Percentiles rank a stretch among this genome's conserved stretches.
Evolutionary conservation across 2,113 vertebrate genomes (phyloP).

Genomic region (Rhea pennata): DNA sequence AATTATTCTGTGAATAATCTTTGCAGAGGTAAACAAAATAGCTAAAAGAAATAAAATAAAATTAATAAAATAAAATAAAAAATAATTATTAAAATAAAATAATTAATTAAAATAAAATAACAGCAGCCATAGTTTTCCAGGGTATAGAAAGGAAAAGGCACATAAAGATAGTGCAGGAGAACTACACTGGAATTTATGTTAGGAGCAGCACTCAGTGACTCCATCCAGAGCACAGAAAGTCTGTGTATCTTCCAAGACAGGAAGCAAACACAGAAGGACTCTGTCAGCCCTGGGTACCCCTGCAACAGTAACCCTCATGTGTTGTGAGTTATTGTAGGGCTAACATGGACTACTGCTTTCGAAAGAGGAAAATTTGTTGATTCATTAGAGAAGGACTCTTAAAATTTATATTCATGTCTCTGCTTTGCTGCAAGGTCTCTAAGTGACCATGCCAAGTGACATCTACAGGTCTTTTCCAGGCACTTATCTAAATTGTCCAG

Average conservation of each 20-base stretch:
- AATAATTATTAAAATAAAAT: too few species aligned
- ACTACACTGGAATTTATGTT: neutral
- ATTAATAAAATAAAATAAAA: too few species aligned
- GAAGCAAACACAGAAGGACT: neutral
- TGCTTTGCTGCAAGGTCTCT: neutral
- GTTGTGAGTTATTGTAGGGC: neutral
- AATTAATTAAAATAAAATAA: neutral
- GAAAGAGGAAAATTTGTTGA: neutral
- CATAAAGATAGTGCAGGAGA: neutral
- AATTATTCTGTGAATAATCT: neutral
- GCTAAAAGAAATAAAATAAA: neutral
- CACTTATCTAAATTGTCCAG: neutral
- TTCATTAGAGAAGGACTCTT: neutral
- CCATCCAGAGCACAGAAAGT: neutral
- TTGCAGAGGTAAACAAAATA: neutral
- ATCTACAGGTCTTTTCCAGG: neutral
- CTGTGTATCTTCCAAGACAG: neutral
- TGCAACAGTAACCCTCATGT: neutral
- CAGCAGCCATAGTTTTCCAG: neutral
- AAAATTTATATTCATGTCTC: neutral
- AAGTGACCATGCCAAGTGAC: neutral
- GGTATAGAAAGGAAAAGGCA: neutral
- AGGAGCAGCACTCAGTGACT: neutral
- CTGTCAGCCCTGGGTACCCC: neutral
- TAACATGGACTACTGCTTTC: neutral